Base-by-base conservation (phyloP, 1,140 invertebrate genomes). In the Tribolium madens region DNA sequence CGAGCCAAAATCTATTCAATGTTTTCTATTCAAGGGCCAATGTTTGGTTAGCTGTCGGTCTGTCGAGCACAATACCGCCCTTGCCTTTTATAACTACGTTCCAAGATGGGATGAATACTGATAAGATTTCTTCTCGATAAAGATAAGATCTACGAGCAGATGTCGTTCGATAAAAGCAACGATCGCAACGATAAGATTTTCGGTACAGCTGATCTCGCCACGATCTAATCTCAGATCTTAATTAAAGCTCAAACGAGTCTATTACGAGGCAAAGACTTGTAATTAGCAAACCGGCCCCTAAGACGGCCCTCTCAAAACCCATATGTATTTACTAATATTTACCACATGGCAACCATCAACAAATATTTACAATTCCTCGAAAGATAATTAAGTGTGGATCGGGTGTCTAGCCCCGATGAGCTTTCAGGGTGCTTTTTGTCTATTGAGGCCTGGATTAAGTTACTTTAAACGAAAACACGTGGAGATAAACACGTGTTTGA, bases 261-360 rank as follows among this genome's bases (percentile, higher is more conserved):
- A 60, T 60, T 60, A 60, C 13, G 18, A 5, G 9, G 17, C 53
- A 14, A 26, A 47, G 14, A 31, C 26, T 17, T 10, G 12, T 53
- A 70, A 75, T 78, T 75, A 79, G 78, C 78, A 81, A 81, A 81
- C 78, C 77, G 26, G 64, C 76, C 80, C 76, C 47, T 31, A 21
- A 46, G 71, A 46, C 46, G 53, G 57, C 76, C 76, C 71, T 50
- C 10, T 60, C 33, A 83, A 82, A 80, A 78, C 70, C 82, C 83
- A 81, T 80, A 80, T 83, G 83, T 83, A 82, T 83, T 83, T 83
- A 84, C 83, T 82, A 84, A 84, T 84, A 83, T 84, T 84, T 84
- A 84, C 83, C 82, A 83, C 82, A 84, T 84, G 83, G 79, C 77
- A 33, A 64, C 70, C 73, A 79, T 80, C 77, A 75, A 76, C 76